A percentile compares a stretch with the other conserved stretches of the same genome.
These are phyloP conservation scores for Ataeniobius toweri DNA, from an alignment of 2,797 vertebrate species.

Conservation along the genomic window DNA sequence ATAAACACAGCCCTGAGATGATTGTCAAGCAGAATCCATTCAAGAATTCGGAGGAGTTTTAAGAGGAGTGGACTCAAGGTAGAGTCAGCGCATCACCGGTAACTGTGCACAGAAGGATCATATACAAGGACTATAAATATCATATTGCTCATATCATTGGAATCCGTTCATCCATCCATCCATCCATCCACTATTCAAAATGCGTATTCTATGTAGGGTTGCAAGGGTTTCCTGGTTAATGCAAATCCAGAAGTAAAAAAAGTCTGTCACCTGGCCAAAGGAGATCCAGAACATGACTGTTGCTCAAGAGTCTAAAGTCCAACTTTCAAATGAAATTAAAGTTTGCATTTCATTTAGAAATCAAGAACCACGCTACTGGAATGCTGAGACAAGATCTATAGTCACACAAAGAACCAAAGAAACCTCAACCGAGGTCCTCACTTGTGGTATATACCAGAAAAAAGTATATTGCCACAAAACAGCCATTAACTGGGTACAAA, in stretches of 20 bases:
- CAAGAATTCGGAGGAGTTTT: not conserved
- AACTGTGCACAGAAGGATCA: not conserved
- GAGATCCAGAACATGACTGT: not conserved
- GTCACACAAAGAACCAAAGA: not conserved
- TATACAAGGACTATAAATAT: not conserved
- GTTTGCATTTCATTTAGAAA: too few species aligned
- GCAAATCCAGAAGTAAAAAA: not conserved
- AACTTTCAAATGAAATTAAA: not conserved
- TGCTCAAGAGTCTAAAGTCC: not conserved
- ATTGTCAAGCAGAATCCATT: not conserved
- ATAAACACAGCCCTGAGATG: not conserved
- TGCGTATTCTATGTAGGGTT: too few species aligned
- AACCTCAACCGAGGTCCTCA: not conserved
- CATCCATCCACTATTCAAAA: too few species aligned
- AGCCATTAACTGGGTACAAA: not conserved
- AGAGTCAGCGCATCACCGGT: not conserved
- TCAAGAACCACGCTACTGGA: too few species aligned
- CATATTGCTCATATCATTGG: not conserved
- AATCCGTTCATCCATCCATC: too few species aligned
- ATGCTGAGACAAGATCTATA: too few species aligned
- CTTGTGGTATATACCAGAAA: not conserved
- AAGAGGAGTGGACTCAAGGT: constrained; percentile 4
- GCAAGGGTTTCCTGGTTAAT: too few species aligned
- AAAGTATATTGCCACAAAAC: not conserved
- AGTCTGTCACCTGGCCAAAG: not conserved